Conservation (phyloP, 2,113 vertebrate species). For the Fulmarus glacialis region DNA sequence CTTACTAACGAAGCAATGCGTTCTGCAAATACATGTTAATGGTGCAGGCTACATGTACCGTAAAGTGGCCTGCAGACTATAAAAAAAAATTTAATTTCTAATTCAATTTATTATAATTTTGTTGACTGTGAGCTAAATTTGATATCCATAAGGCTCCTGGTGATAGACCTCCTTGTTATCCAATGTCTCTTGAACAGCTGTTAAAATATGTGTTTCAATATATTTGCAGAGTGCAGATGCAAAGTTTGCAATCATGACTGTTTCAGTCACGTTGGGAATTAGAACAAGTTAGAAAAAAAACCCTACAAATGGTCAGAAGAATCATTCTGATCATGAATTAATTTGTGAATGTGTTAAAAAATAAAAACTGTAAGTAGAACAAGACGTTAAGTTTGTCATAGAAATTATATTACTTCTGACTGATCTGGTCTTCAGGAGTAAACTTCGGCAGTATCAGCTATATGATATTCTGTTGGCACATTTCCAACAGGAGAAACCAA, state of each 20-base stretch:
- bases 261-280: not conserved
- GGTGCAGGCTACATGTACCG: fast-evolving
- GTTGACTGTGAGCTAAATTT: not conserved
- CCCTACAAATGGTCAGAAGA: not conserved
- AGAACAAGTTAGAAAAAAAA: not conserved
- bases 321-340: not conserved
- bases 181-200: not conserved
- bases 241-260: not conserved
- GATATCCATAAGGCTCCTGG: not conserved
- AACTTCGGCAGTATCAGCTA: fast-evolving
- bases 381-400: not conserved
- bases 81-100: not conserved
- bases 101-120: not conserved
- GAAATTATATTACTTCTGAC: not conserved
- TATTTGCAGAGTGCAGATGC: not conserved
- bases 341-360: not conserved
- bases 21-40: not conserved
- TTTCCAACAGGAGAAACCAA: not conserved
- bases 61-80: not conserved
- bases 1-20: not conserved
- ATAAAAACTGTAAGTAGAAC: not conserved
- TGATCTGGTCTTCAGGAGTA: fast-evolving
- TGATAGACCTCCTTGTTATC: not conserved
- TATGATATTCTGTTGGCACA: fast-evolving
- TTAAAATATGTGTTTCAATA: not conserved